Evolutionary conservation across 2,113 vertebrate genomes (phyloP), one percentile per base, ranked within the genome.

Genomic region (Apus apus): DNA sequence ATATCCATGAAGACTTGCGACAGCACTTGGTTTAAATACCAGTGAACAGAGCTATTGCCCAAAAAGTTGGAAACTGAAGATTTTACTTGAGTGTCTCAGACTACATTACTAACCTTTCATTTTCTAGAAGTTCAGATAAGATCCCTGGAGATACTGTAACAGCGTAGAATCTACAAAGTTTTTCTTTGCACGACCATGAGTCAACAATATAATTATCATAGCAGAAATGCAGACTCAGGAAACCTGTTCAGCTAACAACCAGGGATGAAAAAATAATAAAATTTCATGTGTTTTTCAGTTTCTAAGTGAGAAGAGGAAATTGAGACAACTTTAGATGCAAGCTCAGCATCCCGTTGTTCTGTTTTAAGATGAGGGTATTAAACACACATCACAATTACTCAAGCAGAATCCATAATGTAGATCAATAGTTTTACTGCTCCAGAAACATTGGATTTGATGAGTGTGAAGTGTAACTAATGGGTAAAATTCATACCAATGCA

Each of bases 391-490:
- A 60, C 45, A 72, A 23, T 75, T 38, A 72, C 29, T 77, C 20
- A 6, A 87, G 53, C 5, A 79, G 62, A 94, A 91, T 90, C 73
- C 27, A 30, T 92, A 85, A 75, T 5, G 23, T 62, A 81, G 73
- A 78, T 95, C 95, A 89, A 89, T 91, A 93, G 12, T 50, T 38
- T 72, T 74, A 71, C 48, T 93, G 68, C 84, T 84, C 71, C 53
- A 61, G 80, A 92, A 89, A 57, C 34, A n/a, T 4, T 53, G 26
- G 38, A 80, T 90, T 67, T 92, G 79, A 83, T 92, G 62, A 88
- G 51, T 43, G 26, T 84, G 43, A 94, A 94, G 53, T 68, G 34
- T 64, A 78, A 65, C 30, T 92, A 93, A 92, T 85, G 70, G 83
- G 60, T 26, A 84, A 71, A 92, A 90, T 93, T 90, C 83, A 81